These are phyloP conservation scores for Luehdorfia chinensis DNA, from an alignment of 1,140 invertebrate species.

Conservation along the genomic window DNA sequence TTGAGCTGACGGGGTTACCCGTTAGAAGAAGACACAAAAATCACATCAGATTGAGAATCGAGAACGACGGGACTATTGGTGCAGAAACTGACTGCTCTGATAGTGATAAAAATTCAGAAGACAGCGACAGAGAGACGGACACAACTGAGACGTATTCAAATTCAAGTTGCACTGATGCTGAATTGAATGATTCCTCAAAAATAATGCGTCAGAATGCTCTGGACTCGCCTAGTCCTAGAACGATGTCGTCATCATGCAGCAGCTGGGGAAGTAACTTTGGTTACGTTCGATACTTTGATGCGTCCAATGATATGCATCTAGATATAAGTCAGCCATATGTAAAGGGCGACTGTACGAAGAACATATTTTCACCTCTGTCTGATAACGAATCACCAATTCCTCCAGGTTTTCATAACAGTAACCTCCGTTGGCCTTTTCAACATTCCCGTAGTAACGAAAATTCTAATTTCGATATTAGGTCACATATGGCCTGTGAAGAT, in stretches of 20 bases:
- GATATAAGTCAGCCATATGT: conserved; percentile 31
- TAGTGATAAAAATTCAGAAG: conserved; percentile 43
- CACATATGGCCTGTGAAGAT: conserved; percentile 81
- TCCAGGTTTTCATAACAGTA: conserved; percentile 20
- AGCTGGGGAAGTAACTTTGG: conserved; percentile 80
- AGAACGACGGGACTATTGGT: conserved; percentile 73
- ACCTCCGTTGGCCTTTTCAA: conserved; percentile 41
- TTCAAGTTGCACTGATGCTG: conserved; percentile 54
- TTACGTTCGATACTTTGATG: conserved; percentile 80
- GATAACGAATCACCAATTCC: conserved; percentile 2
- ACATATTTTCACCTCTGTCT: conserved; percentile 42
- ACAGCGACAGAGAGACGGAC: conserved; percentile 62
- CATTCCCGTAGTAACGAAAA: conserved; percentile 79
- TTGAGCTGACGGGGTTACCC: conserved; percentile 73
- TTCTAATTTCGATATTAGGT: conserved; percentile 77
- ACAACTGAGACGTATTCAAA: conserved; percentile 53
- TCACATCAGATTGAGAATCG: conserved; percentile 75
- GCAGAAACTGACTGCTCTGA: conserved; percentile 72
- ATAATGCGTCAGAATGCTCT: conserved; percentile 79
- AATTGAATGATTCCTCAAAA: conserved; percentile 50
- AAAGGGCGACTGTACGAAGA: conserved; percentile 63
- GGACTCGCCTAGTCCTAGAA: conserved; percentile 60
- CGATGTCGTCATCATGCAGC: conserved; percentile 59
- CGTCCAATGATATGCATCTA: conserved; percentile 44
- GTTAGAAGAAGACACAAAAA: conserved; percentile 77